A percentile compares a stretch with the other conserved stretches of the same genome.
These are phyloP conservation scores for Ranitomeya variabilis DNA, from an alignment of 2,113 vertebrate species.

Conservation along the genomic window DNA sequence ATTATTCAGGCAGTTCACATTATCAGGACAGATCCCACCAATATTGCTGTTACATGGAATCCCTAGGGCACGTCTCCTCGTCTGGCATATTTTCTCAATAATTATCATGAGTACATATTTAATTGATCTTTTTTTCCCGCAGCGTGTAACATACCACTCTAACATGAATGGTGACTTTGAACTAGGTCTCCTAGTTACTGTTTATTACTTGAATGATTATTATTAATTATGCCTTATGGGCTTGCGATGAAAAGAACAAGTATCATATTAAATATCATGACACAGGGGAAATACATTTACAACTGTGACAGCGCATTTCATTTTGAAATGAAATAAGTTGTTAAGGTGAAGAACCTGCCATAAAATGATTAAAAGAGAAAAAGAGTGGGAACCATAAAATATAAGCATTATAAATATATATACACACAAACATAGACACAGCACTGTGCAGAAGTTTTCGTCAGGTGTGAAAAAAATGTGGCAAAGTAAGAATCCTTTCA, in stretches of 20 bases:
- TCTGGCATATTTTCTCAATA: background rate
- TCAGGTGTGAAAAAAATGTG: too few relatives aligned
- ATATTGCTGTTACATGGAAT: background rate
- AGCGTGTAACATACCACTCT: slow-evolving; percentile 27
- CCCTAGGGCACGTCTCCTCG: slow-evolving; percentile 5
- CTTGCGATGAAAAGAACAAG: slow-evolving; percentile 22
- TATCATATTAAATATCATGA: slow-evolving; percentile 39
- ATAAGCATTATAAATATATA: background rate
- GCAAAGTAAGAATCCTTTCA: too few relatives aligned
- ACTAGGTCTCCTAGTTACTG: background rate
- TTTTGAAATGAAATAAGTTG: background rate
- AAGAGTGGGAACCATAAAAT: background rate
- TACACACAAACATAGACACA: too few relatives aligned
- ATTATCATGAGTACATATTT: slow-evolving; percentile 2
- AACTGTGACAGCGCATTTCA: background rate
- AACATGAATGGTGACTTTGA: slow-evolving; percentile 35
- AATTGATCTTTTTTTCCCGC: slow-evolving; percentile 24
- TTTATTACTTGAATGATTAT: slow-evolving; percentile 33
- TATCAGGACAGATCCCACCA: background rate
- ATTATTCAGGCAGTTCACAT: background rate
- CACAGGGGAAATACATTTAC: slow-evolving; percentile 29
- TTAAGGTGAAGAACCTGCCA: background rate
- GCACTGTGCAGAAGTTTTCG: too few relatives aligned
- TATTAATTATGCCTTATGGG: slow-evolving; percentile 38
- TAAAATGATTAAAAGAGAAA: background rate